A percentile compares a stretch with the other conserved stretches of the same genome.
phyloP scores from a whole-genome alignment of 2,797 vertebrate species.

The Champsocephalus esox region DNA sequence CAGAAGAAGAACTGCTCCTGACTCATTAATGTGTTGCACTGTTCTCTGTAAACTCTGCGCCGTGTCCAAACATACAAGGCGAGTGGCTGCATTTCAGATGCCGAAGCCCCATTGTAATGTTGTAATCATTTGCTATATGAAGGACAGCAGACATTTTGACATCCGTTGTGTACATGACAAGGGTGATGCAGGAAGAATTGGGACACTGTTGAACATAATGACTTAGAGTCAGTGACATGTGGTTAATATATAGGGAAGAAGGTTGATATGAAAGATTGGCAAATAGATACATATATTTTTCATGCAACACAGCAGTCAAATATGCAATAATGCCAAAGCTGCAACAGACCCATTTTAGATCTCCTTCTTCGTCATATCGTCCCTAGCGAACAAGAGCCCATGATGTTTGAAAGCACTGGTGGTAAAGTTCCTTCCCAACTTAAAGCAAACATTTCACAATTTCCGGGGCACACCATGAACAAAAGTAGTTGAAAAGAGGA shows the following conservation, averaged over 20 bases:
- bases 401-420: no score
- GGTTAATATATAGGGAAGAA: not conserved
- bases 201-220: no score
- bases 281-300: not conserved
- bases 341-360: not conserved
- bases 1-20: not conserved
- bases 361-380: not conserved
- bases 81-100: slow-evolving; percentile 15
- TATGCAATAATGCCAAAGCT: not conserved
- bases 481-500: no score
- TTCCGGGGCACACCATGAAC: no score
- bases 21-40: not conserved
- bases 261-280: not conserved
- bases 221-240: not conserved
- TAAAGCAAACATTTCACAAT: no score
- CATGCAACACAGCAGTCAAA: not conserved
- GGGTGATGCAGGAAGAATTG: not conserved
- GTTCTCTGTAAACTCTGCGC: not conserved
- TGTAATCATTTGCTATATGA: not conserved
- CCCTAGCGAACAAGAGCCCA: not conserved
- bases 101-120: not conserved
- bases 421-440: no score
- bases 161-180: no score
- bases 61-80: not conserved
- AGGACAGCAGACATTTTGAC: not conserved